Conservation (phyloP, 2,113 vertebrate genomes). For the Tylochromis polylepis region DNA sequence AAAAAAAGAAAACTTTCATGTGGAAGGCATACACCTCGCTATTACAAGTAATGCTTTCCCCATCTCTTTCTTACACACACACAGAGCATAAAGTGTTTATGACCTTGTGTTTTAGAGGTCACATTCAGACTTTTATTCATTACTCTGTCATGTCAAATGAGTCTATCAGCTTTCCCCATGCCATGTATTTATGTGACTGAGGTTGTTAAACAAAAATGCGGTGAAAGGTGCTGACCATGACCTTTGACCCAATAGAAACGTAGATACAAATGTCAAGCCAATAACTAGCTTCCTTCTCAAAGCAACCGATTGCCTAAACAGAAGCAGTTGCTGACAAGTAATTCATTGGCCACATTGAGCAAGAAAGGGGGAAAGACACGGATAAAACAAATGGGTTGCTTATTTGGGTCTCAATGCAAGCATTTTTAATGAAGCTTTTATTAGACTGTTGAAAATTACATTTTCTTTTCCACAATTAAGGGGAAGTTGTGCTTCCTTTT, state of each 20-base stretch:
- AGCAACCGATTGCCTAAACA: slow-evolving; percentile 31
- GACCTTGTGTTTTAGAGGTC: slow-evolving; percentile 54
- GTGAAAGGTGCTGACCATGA: slow-evolving; percentile 57
- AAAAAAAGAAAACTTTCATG: slow-evolving; percentile 49
- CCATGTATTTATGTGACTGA: slow-evolving; percentile 52
- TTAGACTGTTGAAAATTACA: neutral
- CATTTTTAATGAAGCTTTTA: neutral
- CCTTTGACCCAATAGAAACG: slow-evolving; percentile 47
- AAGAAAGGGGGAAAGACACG: neutral
- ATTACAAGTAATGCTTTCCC: slow-evolving; percentile 19
- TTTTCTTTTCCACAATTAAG: neutral
- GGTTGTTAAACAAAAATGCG: slow-evolving; percentile 70
- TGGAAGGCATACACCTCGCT: slow-evolving; percentile 12
- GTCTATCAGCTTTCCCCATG: slow-evolving; percentile 57
- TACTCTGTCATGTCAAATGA: slow-evolving; percentile 60
- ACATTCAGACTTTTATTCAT: slow-evolving; percentile 57
- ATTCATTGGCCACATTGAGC: slow-evolving; percentile 23
- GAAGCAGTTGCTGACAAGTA: slow-evolving; percentile 47
- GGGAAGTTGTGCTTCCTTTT: neutral
- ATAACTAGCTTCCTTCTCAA: slow-evolving; percentile 68
- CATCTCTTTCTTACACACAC: slow-evolving; percentile 20
- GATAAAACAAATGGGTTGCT: neutral
- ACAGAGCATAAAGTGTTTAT: slow-evolving; percentile 65
- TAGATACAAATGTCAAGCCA: slow-evolving; percentile 65
- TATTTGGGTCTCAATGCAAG: neutral